phyloP scores from a whole-genome alignment of 2,113 vertebrate genomes.

The Penelope pileata region DNA sequence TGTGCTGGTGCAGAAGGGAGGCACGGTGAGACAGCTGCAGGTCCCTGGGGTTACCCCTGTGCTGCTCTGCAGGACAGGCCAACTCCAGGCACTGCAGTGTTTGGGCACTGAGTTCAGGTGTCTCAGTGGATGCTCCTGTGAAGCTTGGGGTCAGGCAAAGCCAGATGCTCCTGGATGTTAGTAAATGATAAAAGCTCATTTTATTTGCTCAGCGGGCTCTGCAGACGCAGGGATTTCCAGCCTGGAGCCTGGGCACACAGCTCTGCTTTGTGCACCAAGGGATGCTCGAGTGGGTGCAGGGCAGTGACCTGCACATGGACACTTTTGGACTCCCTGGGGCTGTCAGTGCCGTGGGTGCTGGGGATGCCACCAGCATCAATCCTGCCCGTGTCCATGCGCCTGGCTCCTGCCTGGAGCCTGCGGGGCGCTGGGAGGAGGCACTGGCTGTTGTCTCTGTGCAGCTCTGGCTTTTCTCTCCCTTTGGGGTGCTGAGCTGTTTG shows the following conservation, averaged over 20 bases:
- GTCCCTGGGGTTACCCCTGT: neutral
- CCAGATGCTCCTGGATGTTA: fast-evolving
- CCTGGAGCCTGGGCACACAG: fast-evolving
- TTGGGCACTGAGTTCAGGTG: fast-evolving
- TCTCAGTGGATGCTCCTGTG: neutral
- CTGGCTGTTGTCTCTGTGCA: neutral
- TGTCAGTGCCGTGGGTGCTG: neutral
- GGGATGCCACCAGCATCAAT: neutral
- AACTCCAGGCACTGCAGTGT: neutral
- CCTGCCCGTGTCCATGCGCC: neutral
- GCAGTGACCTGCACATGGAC: neutral
- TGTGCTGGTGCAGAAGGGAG: neutral
- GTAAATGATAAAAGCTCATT: neutral
- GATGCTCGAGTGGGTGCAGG: neutral
- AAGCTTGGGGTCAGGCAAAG: fast-evolving
- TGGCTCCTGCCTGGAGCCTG: neutral
- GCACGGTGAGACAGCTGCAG: neutral
- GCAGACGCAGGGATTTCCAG: neutral
- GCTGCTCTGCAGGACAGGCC: neutral
- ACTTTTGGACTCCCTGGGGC: no score
- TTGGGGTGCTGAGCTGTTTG: neutral
- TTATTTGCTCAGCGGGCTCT: no score
- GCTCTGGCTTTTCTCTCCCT: neutral
- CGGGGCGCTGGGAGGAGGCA: slow-evolving; percentile 13
- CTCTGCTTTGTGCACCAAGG: fast-evolving